Conservation (phyloP, 2,888 invertebrate species). For the Acronicta aceris region DNA sequence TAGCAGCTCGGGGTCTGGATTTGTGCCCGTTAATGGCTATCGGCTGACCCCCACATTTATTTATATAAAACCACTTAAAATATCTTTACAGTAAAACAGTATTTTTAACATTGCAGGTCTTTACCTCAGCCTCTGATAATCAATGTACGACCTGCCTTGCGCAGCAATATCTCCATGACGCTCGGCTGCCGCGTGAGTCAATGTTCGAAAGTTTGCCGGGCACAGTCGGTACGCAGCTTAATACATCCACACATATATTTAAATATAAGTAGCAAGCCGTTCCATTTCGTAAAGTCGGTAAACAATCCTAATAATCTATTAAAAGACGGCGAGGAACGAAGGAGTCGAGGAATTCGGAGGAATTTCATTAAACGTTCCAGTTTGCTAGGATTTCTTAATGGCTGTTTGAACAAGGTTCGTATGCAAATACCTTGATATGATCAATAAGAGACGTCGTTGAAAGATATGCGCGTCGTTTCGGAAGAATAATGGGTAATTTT, state of each 20-base stretch:
- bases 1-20: no score
- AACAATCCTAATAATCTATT: slow-evolving; percentile 47
- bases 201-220: no score
- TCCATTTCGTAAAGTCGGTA: slow-evolving; percentile 39
- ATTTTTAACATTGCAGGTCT: no score
- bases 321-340: slow-evolving; percentile 29
- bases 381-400: slow-evolving; percentile 42
- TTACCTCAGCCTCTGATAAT: no score
- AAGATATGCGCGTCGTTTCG: slow-evolving; percentile 30
- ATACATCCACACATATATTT: not conserved
- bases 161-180: no score
- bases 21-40: no score
- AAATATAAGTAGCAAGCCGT: not conserved
- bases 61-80: no score
- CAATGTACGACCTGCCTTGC: no score
- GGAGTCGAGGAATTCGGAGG: slow-evolving; percentile 15
- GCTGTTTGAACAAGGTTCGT: slow-evolving; percentile 39
- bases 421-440: slow-evolving; percentile 48
- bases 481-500: slow-evolving; percentile 33
- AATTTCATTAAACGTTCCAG: slow-evolving; percentile 46
- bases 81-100: no score
- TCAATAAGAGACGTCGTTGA: slow-evolving; percentile 41
- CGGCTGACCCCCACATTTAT: no score
- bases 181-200: no score
- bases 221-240: not conserved